phyloP scores from a whole-genome alignment of 2,888 invertebrate genomes.

The Beris chalybata region DNA sequence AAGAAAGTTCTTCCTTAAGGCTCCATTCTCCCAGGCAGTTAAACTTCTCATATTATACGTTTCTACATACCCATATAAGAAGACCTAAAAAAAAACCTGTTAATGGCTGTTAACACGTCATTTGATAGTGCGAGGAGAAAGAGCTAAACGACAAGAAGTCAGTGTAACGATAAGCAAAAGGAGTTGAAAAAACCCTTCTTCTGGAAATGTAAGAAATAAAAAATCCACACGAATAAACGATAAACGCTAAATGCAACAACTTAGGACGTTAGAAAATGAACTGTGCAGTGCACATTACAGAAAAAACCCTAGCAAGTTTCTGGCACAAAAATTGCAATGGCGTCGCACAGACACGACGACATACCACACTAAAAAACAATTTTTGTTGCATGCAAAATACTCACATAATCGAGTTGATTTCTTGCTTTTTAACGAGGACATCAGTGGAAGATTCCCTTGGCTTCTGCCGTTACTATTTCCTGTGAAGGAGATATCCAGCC shows the following conservation, averaged over 20 bases:
- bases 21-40: slow-evolving; percentile 11
- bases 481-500: too few relatives aligned
- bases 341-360: too few relatives aligned
- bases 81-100: slow-evolving; percentile 31
- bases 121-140: slow-evolving; percentile 37
- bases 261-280: too few relatives aligned
- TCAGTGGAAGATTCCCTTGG: slow-evolving; percentile 16
- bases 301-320: too few relatives aligned
- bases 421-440: slow-evolving; percentile 33
- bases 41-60: neutral
- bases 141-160: slow-evolving; percentile 30
- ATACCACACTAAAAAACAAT: too few relatives aligned
- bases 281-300: too few relatives aligned
- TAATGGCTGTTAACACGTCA: slow-evolving; percentile 40
- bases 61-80: neutral
- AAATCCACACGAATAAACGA: slow-evolving; percentile 20
- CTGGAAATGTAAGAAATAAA: slow-evolving; percentile 5
- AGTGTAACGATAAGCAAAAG: slow-evolving; percentile 18
- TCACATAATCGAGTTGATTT: slow-evolving; percentile 29
- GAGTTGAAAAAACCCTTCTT: neutral
- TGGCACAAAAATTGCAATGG: too few relatives aligned
- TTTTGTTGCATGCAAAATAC: slow-evolving; percentile 26
- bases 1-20: slow-evolving; percentile 16
- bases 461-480: too few relatives aligned
- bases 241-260: too few relatives aligned